Evolutionary conservation across 1,140 invertebrate genomes (phyloP), one percentile per base, ranked within the genome.

Genomic region (Zaprionus vittiger): DNA sequence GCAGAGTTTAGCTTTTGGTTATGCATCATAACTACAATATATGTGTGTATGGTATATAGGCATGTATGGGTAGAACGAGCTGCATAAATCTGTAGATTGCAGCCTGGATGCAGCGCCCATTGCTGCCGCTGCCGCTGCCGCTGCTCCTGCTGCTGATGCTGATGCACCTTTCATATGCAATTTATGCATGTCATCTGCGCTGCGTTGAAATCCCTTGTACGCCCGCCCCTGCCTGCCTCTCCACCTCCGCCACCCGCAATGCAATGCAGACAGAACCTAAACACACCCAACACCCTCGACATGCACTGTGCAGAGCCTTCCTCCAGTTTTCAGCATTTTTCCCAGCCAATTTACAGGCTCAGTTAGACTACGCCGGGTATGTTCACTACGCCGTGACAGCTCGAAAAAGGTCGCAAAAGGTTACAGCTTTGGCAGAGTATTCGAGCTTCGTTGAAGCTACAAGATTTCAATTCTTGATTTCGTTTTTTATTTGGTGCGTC

Each of bases 131-230:
- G 24, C 64, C 22, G 64, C 15, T 55, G 34, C 69, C 60, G 56
- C 80, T 87, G 69, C 54, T 81, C 26, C 12, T 22, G 52, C 57
- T 66, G 67, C 69, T 66, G 63, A 77, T 87, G 69, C 63, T 84
- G 84, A 89, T 89, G 84, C 84, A 89, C 84, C 84, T 89, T 89
- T 89, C 79, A 90, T 85, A 82, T 90, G 85, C 85, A 90, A 90
- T 90, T 90, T 90, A 90, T 90, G 85, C 79, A 85, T 81, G 85
- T 90, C 85, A 90, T 85, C 86, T 85, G 73, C 34, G 85, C 85
- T 84, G 72, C 73, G 72, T 37, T 74, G 56, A 55, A 56, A 69
- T 81, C 79, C 85, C 77, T 82, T 90, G 85, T 89, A 37, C 20
- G 12, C 14, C 14, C 44, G 1, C n/a, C n/a, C 47, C 17, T 15